These are phyloP conservation scores for Antechinus flavipes DNA, from an alignment of 2,113 vertebrate genomes.

Conservation along the genomic window DNA sequence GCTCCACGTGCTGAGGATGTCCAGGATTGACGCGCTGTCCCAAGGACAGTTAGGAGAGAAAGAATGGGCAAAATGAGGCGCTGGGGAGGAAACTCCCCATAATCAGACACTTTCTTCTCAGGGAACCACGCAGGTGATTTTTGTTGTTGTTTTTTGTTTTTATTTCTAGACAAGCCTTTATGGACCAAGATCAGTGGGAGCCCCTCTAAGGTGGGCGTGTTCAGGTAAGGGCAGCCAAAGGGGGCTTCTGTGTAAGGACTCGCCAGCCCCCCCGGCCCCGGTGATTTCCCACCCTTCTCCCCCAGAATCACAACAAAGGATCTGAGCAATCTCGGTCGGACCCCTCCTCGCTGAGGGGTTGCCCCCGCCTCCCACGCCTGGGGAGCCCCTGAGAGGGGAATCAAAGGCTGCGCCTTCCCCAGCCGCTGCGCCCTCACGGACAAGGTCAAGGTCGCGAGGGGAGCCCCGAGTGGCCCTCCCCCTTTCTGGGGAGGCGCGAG, in stretches of 20 bases:
- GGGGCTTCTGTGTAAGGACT: background rate
- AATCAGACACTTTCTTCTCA: accelerated
- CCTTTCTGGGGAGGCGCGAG: background rate
- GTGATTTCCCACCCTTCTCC: background rate
- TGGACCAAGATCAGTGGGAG: no score
- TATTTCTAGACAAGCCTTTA: background rate
- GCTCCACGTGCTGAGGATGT: background rate
- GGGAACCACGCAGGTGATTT: no score
- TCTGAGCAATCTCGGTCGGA: background rate
- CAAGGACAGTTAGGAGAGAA: background rate
- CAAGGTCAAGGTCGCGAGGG: background rate
- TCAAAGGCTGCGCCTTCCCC: no score
- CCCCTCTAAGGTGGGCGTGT: background rate
- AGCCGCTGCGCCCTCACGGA: background rate
- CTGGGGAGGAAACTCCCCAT: no score
- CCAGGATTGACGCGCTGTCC: background rate
- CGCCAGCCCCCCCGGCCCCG: no score
- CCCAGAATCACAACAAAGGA: background rate
- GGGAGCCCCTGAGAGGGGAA: background rate
- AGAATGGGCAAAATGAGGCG: background rate
- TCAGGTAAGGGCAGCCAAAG: background rate
- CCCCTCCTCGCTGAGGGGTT: background rate
- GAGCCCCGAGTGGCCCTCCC: no score
- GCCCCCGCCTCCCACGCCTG: no score
- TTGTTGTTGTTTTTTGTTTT: no score